Conservation (phyloP, 2,113 vertebrate genomes). For the Esox niger region DNA sequence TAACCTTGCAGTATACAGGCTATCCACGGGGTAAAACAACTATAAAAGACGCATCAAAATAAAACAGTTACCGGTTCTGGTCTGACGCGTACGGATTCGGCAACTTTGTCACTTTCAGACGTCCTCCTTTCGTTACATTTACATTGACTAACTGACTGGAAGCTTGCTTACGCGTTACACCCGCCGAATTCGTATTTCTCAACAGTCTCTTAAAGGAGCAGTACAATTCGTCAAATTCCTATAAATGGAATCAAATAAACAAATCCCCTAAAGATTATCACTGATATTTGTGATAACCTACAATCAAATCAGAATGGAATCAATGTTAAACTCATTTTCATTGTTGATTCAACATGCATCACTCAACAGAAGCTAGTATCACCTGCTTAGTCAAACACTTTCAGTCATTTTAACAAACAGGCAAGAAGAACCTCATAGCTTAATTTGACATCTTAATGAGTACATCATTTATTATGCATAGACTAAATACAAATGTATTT, state of each 20-base stretch:
- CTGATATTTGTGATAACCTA: too few relatives aligned
- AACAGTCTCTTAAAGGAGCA: conserved; percentile 66
- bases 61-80: conserved; percentile 19
- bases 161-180: conserved; percentile 47
- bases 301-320: too few relatives aligned
- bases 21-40: not conserved
- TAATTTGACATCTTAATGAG: too few relatives aligned
- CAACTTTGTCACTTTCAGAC: conserved; percentile 17
- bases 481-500: not conserved
- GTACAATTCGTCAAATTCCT: not conserved
- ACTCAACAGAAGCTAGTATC: not conserved
- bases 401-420: not conserved
- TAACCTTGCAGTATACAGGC: not conserved
- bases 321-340: too few relatives aligned
- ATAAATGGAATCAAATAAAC: not conserved
- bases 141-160: conserved; percentile 37
- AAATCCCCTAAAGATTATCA: too few relatives aligned
- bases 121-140: conserved; percentile 20
- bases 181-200: conserved; percentile 40
- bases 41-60: not conserved
- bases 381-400: not conserved
- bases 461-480: not conserved
- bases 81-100: conserved; percentile 29
- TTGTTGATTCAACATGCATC: too few relatives aligned
- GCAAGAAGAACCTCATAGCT: too few relatives aligned